phyloP scores from a whole-genome alignment of 2,797 vertebrate genomes.

The Acanthurus leucopareius region DNA sequence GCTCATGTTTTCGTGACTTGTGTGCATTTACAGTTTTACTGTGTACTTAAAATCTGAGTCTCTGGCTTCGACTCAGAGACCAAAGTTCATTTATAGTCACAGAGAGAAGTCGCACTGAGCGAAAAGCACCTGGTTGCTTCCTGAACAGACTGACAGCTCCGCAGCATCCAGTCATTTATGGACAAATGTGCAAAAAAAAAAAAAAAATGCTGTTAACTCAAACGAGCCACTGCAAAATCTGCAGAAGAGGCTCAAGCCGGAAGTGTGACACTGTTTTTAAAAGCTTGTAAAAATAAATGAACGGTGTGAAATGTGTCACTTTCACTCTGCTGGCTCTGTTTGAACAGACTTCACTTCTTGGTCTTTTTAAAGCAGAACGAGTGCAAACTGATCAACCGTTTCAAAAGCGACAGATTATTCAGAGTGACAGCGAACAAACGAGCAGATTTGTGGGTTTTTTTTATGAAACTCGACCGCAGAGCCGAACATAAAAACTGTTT shows the following conservation, averaged over 20 bases:
- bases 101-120: no score
- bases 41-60: no score
- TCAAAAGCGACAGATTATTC: constrained; percentile 16
- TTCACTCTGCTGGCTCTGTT: background rate
- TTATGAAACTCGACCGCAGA: background rate
- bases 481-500: background rate
- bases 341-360: constrained; percentile 16
- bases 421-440: background rate
- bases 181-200: no score
- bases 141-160: no score
- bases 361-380: constrained; percentile 21
- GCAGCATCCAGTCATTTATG: no score
- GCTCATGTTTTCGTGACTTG: no score
- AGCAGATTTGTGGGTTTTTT: background rate
- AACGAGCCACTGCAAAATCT: background rate
- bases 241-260: background rate
- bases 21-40: no score
- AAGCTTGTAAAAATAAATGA: constrained; percentile 10
- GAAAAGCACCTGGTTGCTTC: no score
- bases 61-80: no score
- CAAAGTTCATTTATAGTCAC: no score
- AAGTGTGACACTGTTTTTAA: background rate
- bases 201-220: background rate
- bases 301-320: constrained; percentile 28
- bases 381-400: background rate